Evolutionary conservation across 1,140 invertebrate species (phyloP).

Genomic region (Dinothrombium tinctorium): DNA sequence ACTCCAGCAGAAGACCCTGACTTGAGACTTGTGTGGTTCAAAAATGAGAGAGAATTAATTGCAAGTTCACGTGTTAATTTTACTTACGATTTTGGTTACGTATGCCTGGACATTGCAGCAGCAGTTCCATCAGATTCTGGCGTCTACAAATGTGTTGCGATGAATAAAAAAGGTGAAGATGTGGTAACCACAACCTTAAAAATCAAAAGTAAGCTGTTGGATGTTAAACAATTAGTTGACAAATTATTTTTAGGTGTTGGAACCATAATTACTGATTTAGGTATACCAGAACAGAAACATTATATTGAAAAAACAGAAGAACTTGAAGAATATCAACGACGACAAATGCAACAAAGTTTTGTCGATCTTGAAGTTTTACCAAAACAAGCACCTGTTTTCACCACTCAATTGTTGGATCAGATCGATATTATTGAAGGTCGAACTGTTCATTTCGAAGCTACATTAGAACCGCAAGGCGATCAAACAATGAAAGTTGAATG

Average conservation of each 20-base stretch:
- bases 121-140: slow-evolving; percentile 24
- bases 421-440: slow-evolving; percentile 42
- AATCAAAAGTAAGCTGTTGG: slow-evolving; percentile 39
- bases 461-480: slow-evolving; percentile 68
- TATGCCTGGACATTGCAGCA: slow-evolving; percentile 42
- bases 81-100: slow-evolving; percentile 51
- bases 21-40: slow-evolving; percentile 85
- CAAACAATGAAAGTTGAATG: slow-evolving; percentile 75
- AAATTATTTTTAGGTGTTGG: background rate
- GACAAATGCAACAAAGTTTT: too few relatives aligned
- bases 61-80: slow-evolving; percentile 31
- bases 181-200: slow-evolving; percentile 49
- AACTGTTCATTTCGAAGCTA: slow-evolving; percentile 40
- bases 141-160: slow-evolving; percentile 25
- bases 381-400: slow-evolving; percentile 73
- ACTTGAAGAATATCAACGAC: slow-evolving; percentile 52
- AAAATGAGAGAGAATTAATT: slow-evolving; percentile 65
- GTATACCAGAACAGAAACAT: slow-evolving; percentile 71
- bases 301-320: slow-evolving; percentile 73
- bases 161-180: slow-evolving; percentile 21
- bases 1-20: slow-evolving; percentile 83
- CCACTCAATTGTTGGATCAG: slow-evolving; percentile 52
- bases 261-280: slow-evolving; percentile 53
- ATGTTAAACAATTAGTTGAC: background rate
- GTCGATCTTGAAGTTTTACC: slow-evolving; percentile 35